phyloP scores from a whole-genome alignment of 2,113 vertebrate genomes.

The Plecotus auritus region DNA sequence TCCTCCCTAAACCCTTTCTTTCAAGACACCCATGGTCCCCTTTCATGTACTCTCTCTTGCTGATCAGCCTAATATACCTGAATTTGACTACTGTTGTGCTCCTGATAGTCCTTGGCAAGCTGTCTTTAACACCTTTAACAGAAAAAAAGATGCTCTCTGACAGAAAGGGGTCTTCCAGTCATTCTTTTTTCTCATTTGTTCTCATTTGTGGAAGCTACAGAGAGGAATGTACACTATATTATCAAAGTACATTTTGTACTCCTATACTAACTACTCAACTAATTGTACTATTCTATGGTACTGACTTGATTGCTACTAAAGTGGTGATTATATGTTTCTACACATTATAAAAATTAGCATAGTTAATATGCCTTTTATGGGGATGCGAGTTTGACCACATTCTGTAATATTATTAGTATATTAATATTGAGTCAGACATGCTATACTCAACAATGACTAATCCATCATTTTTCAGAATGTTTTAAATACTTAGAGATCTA shows the following conservation, averaged over 20 bases:
- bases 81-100: not conserved
- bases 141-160: not conserved
- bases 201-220: not conserved
- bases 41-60: not conserved
- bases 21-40: not conserved
- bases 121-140: not conserved
- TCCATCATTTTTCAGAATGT: constrained; percentile 38
- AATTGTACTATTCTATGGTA: not conserved
- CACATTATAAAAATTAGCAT: constrained; percentile 23
- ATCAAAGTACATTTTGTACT: not conserved
- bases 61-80: not conserved
- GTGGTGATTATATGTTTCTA: not conserved
- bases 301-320: constrained; percentile 15
- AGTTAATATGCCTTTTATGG: constrained; percentile 10
- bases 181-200: not conserved
- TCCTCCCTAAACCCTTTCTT: not conserved
- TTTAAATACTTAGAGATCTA: constrained; percentile 42
- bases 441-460: constrained; percentile 18
- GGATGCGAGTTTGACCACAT: constrained; percentile 39
- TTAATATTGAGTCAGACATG: constrained; percentile 43
- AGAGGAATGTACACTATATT: not conserved
- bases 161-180: not conserved
- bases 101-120: not conserved
- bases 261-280: not conserved
- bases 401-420: constrained; percentile 28